Conservation (phyloP, 2,797 vertebrate species). For the Anas flavirostris region DNA sequence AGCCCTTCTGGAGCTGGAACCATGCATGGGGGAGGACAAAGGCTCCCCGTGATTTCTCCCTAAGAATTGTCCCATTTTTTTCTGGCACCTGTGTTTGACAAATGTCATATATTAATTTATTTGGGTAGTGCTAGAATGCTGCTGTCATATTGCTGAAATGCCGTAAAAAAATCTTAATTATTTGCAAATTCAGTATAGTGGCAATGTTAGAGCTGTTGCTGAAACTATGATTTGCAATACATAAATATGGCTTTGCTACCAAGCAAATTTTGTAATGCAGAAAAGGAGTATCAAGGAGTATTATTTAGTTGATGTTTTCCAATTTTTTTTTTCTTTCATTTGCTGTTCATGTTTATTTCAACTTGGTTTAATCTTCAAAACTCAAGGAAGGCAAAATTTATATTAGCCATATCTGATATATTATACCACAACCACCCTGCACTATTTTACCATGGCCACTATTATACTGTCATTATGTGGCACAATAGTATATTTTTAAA, state of each 20-base stretch:
- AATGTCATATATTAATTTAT: not conserved
- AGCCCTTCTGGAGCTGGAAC: not conserved
- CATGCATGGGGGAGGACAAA: not conserved
- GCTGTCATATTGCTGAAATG: not conserved
- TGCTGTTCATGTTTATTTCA: not conserved
- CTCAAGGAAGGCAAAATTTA: not conserved
- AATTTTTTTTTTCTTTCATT: not conserved
- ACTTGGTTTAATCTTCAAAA: not conserved
- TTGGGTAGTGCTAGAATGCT: not conserved
- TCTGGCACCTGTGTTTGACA: not conserved
- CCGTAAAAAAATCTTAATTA: not conserved
- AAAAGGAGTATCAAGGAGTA: accelerated
- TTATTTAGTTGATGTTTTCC: not conserved
- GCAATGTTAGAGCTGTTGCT: accelerated
- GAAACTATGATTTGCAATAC: not conserved
- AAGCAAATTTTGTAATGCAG: not conserved
- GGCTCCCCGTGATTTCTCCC: not conserved
- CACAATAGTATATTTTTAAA: not conserved
- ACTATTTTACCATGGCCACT: not conserved
- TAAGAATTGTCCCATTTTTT: not conserved
- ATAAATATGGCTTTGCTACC: not conserved
- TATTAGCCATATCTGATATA: not conserved
- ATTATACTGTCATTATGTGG: not conserved
- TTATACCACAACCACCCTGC: not conserved
- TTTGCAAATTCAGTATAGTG: not conserved